Evolutionary conservation across 2,888 invertebrate genomes (phyloP).

Genomic region (Criorhina ranunculi): DNA sequence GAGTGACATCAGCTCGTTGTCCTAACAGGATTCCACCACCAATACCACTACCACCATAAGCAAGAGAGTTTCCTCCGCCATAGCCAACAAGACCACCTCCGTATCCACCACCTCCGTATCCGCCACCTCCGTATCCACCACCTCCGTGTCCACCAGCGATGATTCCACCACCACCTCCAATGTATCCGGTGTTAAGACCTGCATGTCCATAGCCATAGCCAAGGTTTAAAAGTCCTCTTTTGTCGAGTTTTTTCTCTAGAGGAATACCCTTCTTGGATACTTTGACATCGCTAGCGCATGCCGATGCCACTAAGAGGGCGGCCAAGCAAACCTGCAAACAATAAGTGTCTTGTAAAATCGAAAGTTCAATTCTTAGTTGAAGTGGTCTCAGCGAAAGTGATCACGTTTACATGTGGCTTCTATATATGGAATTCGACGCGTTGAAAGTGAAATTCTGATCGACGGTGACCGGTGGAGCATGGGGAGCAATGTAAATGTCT

Average conservation of each 20-base stretch:
- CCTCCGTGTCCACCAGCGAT: conserved; percentile 85
- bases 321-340: conserved; percentile 88
- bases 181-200: conserved; percentile 90
- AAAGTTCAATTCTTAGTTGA: conserved; percentile 54
- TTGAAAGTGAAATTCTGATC: conserved; percentile 72
- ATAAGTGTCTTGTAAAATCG: conserved; percentile 62
- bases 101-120: conserved; percentile 77
- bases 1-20: conserved; percentile 86
- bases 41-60: conserved; percentile 27
- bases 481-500: conserved; percentile 27
- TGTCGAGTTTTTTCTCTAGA: conserved; percentile 91
- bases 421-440: conserved; percentile 58
- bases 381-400: conserved; percentile 67
- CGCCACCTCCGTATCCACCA: conserved; percentile 64
- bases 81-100: conserved; percentile 79
- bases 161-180: conserved; percentile 87
- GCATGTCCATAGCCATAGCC: conserved; percentile 92
- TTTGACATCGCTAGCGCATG: conserved; percentile 88
- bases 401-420: conserved; percentile 63
- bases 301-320: conserved; percentile 90
- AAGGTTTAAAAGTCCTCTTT: conserved; percentile 91
- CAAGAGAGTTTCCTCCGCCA: conserved; percentile 78
- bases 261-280: conserved; percentile 86
- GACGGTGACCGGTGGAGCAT: conserved; percentile 12
- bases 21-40: conserved; percentile 82